These are phyloP conservation scores for Drosophila tani DNA, from an alignment of 1,140 invertebrate genomes.

Conservation along the genomic window DNA sequence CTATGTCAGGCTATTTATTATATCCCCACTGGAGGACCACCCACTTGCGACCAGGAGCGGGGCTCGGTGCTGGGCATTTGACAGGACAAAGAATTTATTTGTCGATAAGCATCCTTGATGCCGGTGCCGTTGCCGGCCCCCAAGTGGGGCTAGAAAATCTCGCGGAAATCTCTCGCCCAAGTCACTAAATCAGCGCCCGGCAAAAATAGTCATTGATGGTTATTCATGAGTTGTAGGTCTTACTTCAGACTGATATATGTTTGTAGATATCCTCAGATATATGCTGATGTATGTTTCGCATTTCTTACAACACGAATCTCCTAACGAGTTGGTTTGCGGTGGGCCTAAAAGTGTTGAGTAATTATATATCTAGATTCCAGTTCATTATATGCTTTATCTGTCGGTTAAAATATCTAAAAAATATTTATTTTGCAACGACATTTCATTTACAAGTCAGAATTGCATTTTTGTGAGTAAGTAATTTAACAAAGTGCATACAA, in stretches of 20 bases:
- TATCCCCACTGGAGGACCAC: slow-evolving; percentile 28
- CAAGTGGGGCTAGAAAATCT: slow-evolving; percentile 30
- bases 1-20: slow-evolving; percentile 51
- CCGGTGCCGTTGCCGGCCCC: not conserved
- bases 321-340: no score
- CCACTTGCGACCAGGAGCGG: slow-evolving; percentile 5
- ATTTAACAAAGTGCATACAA: no score
- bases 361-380: no score
- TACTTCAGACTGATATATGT: slow-evolving; percentile 3
- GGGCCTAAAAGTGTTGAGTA: no score
- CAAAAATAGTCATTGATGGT: slow-evolving; percentile 25
- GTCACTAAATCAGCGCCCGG: slow-evolving; percentile 35
- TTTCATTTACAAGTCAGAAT: no score
- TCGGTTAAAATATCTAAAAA: no score
- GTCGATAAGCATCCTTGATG: slow-evolving; percentile 54
- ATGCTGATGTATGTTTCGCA: slow-evolving; percentile 8
- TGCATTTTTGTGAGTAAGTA: no score
- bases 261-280: not conserved
- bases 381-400: no score
- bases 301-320: not conserved
- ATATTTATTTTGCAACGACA: no score
- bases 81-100: slow-evolving; percentile 55
- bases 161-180: slow-evolving; percentile 24
- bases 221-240: slow-evolving; percentile 33
- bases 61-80: slow-evolving; percentile 25